Percentiles rank a stretch among this genome's conserved stretches.
phyloP scores from a whole-genome alignment of 2,113 vertebrate species.

The Trichechus manatus region DNA sequence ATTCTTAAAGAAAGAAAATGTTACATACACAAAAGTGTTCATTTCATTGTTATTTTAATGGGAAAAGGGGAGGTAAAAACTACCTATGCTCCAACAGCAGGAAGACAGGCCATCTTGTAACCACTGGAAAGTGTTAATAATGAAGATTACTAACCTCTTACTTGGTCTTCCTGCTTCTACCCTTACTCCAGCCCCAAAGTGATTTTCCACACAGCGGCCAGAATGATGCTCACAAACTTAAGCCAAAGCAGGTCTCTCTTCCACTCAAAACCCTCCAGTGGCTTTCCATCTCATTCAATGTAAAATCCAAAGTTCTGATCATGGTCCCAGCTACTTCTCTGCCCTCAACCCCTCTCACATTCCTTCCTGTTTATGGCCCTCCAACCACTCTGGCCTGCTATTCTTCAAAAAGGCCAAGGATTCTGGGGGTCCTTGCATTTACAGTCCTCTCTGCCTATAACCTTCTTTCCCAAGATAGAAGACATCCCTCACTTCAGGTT shows the following conservation, averaged over 20 bases:
- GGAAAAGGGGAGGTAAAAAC: neutral
- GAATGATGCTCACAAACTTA: conserved; percentile 39
- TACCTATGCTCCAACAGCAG: neutral
- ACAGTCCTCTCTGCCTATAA: neutral
- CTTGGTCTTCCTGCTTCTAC: conserved; percentile 11
- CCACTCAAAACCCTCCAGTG: neutral
- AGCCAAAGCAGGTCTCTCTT: conserved; percentile 23
- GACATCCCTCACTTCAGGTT: neutral
- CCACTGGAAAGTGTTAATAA: conserved; percentile 40
- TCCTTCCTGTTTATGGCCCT: neutral
- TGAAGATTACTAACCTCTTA: conserved; percentile 1
- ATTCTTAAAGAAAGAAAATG: conserved; percentile 39
- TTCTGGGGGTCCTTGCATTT: neutral
- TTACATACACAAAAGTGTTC: neutral
- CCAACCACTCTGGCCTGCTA: neutral
- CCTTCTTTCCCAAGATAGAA: neutral
- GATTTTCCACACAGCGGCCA: conserved; percentile 56
- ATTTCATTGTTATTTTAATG: conserved; percentile 20
- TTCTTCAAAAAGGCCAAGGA: conserved; percentile 32
- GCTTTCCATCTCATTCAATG: neutral
- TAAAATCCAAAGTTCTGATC: conserved; percentile 10
- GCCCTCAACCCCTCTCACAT: conserved; percentile 38
- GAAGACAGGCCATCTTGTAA: conserved; percentile 11
- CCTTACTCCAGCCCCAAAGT: neutral
- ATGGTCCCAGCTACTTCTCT: neutral